phyloP scores from a whole-genome alignment of 2,113 vertebrate species.

The Rafetus swinhoei region DNA sequence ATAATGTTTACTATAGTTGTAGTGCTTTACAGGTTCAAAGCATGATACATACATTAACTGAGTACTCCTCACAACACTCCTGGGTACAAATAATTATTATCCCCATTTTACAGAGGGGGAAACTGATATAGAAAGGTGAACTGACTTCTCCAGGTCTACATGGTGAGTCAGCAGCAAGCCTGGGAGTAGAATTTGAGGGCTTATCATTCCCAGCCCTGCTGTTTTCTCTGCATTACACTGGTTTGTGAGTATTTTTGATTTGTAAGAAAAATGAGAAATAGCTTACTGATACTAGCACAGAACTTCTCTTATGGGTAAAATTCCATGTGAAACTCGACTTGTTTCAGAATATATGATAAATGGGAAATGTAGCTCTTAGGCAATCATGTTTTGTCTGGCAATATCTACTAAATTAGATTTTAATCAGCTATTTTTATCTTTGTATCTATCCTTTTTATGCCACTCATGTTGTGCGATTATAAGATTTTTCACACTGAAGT shows the following conservation, averaged over 20 bases:
- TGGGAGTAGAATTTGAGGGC: background rate
- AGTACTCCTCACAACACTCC: background rate
- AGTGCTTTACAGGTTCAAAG: background rate
- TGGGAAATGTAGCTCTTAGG: conserved; percentile 49
- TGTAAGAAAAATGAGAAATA: background rate
- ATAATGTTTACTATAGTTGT: background rate
- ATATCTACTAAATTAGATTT: background rate
- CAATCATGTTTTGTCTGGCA: conserved; percentile 47
- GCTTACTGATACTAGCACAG: background rate
- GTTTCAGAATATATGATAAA: conserved; percentile 57
- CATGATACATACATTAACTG: background rate
- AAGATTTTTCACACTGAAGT: background rate
- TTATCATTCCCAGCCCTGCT: background rate
- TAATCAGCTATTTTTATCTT: background rate
- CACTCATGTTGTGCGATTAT: background rate
- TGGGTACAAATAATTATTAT: background rate
- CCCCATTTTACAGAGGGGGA: background rate
- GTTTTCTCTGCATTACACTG: background rate
- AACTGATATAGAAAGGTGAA: background rate
- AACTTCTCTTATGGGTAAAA: background rate
- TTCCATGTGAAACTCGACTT: background rate
- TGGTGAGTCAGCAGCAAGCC: background rate
- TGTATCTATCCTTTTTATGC: background rate
- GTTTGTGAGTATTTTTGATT: background rate
- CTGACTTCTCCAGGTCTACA: background rate